Percentiles rank a stretch among this genome's conserved stretches.
Conservation (phyloP, 2,797 vertebrate species). For the Enteromius radiatus region DNA sequence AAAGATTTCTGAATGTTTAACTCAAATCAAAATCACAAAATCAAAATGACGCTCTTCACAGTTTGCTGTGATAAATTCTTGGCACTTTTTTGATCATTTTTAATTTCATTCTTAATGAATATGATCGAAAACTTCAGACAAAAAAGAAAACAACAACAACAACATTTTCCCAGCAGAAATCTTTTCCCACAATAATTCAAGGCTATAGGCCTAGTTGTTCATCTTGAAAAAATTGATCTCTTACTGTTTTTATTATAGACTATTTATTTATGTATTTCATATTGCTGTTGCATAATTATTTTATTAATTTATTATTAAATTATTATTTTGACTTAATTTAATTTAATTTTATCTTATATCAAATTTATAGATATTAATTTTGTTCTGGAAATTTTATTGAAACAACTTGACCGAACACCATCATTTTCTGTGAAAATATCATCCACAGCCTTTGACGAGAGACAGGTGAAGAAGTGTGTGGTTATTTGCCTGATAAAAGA, state of each 20-base stretch:
- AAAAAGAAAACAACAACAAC: neutral
- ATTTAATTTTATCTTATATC: neutral
- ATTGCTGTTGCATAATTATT: neutral
- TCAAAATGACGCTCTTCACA: neutral
- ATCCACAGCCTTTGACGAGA: neutral
- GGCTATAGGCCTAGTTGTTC: neutral
- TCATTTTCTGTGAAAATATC: neutral
- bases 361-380: neutral
- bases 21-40: neutral
- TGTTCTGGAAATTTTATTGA: neutral
- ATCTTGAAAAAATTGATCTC: neutral
- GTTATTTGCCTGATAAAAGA: slow-evolving; percentile 47
- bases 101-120: neutral
- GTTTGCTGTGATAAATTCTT: neutral
- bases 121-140: neutral
- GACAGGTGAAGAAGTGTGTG: slow-evolving; percentile 28
- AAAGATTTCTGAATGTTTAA: neutral
- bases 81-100: neutral
- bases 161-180: neutral
- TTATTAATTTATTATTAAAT: too few relatives aligned
- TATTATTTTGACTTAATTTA: neutral
- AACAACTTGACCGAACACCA: neutral
- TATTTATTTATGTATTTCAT: neutral
- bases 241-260: neutral
- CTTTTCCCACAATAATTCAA: neutral